phyloP scores from a whole-genome alignment of 2,113 vertebrate species.

The Alethe castanea region DNA sequence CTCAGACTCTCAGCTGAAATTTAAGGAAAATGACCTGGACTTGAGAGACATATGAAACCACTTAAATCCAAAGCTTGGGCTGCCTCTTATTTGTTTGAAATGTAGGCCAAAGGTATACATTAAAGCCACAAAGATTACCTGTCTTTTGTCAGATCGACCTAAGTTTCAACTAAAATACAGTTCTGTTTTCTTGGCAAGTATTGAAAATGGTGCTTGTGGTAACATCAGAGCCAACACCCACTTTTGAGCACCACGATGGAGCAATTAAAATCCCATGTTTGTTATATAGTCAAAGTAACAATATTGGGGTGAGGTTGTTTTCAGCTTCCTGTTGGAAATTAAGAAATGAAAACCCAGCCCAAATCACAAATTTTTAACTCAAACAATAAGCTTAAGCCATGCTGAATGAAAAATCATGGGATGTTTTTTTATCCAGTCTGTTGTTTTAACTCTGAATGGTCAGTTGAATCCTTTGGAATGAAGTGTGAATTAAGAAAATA shows the following conservation, averaged over 20 bases:
- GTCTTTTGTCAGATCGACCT: conserved; percentile 43
- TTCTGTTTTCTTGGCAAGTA: background rate
- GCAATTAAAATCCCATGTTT: background rate
- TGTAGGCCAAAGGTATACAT: background rate
- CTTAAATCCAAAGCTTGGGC: conserved; percentile 15
- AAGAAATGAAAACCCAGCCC: background rate
- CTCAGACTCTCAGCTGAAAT: conserved; percentile 6
- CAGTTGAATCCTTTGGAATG: background rate
- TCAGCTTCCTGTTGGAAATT: background rate
- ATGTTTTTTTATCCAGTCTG: background rate
- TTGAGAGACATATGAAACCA: conserved; percentile 38
- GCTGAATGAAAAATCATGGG: background rate
- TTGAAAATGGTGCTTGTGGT: background rate
- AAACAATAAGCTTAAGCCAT: background rate
- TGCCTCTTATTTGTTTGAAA: conserved; percentile 40
- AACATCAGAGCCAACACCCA: background rate
- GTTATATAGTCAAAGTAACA: background rate
- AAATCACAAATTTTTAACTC: background rate
- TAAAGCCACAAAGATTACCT: conserved; percentile 44
- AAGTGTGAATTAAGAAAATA: background rate
- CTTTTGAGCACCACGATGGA: background rate
- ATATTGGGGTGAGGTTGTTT: background rate
- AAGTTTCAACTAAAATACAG: conserved; percentile 16
- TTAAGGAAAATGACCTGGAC: conserved; percentile 16
- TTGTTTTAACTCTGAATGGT: background rate